phyloP scores from a whole-genome alignment of 2,888 invertebrate genomes.

The Kryphioiulus occultus region DNA sequence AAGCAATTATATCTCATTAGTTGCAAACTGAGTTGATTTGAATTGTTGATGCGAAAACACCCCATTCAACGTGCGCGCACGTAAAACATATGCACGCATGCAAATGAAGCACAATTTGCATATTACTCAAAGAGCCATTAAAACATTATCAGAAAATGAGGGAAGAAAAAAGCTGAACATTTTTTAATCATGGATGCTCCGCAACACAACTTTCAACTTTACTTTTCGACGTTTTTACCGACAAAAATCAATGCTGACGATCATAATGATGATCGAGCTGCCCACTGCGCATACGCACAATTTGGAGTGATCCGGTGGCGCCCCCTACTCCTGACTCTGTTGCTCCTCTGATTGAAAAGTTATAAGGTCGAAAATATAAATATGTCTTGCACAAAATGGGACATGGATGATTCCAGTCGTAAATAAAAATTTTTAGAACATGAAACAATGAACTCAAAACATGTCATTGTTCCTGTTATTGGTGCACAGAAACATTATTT shows the following conservation, averaged over 20 bases:
- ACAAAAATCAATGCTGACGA: constrained; percentile 8
- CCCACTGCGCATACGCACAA: neutral
- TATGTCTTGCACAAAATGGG: too few species aligned
- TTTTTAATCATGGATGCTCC: constrained; percentile 22
- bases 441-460: too few species aligned
- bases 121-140: constrained; percentile 35
- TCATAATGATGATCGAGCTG: neutral
- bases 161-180: constrained; percentile 2
- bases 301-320: neutral
- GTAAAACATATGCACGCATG: constrained; percentile 31
- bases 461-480: too few species aligned
- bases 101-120: constrained; percentile 30
- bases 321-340: neutral
- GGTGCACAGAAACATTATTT: too few species aligned
- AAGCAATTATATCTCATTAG: constrained; percentile 35
- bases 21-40: constrained; percentile 35
- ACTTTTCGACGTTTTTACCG: constrained; percentile 1
- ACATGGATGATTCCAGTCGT: too few species aligned
- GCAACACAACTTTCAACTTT: constrained; percentile 30
- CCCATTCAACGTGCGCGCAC: constrained; percentile 25
- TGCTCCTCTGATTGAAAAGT: too few species aligned
- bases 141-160: constrained; percentile 7
- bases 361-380: too few species aligned
- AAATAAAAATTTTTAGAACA: too few species aligned
- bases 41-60: constrained; percentile 35